A percentile compares a stretch with the other conserved stretches of the same genome.
Evolutionary conservation across 1,140 invertebrate species (phyloP).

Genomic region (Anastatus disparis): DNA sequence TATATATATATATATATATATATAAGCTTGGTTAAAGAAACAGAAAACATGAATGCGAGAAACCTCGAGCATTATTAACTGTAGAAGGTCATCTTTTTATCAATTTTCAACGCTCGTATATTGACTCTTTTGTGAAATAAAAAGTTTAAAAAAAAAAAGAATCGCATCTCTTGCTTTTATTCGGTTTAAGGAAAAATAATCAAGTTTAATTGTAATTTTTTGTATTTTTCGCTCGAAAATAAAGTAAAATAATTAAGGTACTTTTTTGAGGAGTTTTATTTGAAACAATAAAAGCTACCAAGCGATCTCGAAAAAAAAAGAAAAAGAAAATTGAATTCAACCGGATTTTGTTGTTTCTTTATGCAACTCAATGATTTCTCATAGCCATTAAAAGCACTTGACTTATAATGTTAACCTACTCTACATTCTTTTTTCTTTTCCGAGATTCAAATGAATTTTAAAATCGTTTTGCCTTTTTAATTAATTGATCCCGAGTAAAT

Average conservation of each 20-base stretch:
- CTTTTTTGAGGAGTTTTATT: background rate
- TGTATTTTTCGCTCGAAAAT: no score
- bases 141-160: no score
- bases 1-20: no score
- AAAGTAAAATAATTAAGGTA: no score
- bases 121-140: no score
- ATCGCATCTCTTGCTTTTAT: no score
- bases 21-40: background rate
- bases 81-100: constrained; percentile 32
- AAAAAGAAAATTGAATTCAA: background rate
- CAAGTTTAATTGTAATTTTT: no score
- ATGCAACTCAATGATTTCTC: constrained; percentile 10
- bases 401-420: background rate
- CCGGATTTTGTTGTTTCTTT: background rate
- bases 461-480: no score
- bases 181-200: no score
- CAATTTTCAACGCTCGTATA: constrained; percentile 20
- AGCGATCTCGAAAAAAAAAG: no score
- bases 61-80: constrained; percentile 4
- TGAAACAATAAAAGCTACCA: constrained; percentile 11
- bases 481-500: no score
- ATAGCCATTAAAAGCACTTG: background rate
- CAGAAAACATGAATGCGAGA: constrained; percentile 13
- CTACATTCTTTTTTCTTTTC: background rate
- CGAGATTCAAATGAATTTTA: no score